Percentiles rank a stretch among this genome's conserved stretches.
These are phyloP conservation scores for Peribatodes rhomboidaria DNA, from an alignment of 2,888 invertebrate genomes.

Conservation along the genomic window DNA sequence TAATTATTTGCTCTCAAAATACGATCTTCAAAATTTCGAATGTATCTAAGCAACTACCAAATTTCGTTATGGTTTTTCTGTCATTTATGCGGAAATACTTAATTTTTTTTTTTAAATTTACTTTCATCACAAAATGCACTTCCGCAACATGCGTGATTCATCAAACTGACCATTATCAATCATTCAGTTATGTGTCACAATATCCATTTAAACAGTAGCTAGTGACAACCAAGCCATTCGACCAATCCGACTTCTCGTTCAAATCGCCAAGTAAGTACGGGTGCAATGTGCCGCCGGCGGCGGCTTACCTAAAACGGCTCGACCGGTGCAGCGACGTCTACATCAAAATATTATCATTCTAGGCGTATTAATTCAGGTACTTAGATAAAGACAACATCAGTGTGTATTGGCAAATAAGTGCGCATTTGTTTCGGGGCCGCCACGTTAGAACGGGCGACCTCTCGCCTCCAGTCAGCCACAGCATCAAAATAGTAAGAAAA, in stretches of 20 bases:
- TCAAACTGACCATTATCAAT: background rate
- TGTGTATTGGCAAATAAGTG: conserved; percentile 78
- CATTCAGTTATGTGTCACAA: background rate
- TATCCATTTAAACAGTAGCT: background rate
- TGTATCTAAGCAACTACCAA: no score
- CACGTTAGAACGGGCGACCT: conserved; percentile 81
- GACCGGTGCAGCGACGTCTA: conserved; percentile 30
- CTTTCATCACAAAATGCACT: background rate
- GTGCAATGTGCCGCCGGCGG: conserved; percentile 24
- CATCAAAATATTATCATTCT: conserved; percentile 41
- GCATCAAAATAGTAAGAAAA: conserved; percentile 15
- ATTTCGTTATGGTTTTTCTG: no score
- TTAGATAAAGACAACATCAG: conserved; percentile 41
- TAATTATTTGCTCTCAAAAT: no score
- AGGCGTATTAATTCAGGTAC: conserved; percentile 22
- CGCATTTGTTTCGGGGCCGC: conserved; percentile 79
- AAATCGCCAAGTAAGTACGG: conserved; percentile 37
- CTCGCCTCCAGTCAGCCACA: conserved; percentile 62
- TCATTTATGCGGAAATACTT: no score
- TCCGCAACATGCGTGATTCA: background rate
- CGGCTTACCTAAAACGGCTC: conserved; percentile 33
- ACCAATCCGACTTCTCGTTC: conserved; percentile 33
- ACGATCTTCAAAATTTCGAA: no score
- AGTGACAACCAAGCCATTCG: conserved; percentile 15
- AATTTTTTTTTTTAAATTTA: no score